phyloP scores from a whole-genome alignment of 2,797 vertebrate species.

The Enteromius anoplus region DNA sequence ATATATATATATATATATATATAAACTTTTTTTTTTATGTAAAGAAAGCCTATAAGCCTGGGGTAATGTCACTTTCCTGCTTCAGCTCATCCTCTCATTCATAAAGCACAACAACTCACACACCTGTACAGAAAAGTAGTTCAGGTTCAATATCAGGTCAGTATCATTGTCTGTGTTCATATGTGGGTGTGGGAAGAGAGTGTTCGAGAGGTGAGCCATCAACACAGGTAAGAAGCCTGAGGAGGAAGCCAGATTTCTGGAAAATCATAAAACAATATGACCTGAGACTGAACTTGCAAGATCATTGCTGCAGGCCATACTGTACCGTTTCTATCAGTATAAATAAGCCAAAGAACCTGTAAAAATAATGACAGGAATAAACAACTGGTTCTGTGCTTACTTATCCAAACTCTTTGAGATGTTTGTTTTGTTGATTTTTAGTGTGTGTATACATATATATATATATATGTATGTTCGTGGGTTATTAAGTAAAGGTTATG shows the following conservation, averaged over 20 bases:
- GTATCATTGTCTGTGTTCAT: slow-evolving; percentile 1
- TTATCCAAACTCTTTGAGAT: neutral
- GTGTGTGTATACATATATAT: too few species aligned
- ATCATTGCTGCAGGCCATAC: slow-evolving; percentile 23
- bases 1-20: too few species aligned
- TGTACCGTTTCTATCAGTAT: slow-evolving; percentile 7
- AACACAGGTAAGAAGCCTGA: slow-evolving; percentile 49
- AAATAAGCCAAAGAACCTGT: neutral
- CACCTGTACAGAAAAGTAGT: slow-evolving; percentile 24
- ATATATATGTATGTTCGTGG: too few species aligned
- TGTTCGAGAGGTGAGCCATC: slow-evolving; percentile 41
- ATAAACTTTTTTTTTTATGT: neutral
- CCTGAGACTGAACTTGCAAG: slow-evolving; percentile 51
- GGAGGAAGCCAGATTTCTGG: slow-evolving; percentile 47
- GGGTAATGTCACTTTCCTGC: neutral
- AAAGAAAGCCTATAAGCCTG: neutral
- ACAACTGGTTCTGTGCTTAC: neutral
- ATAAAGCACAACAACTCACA: slow-evolving; percentile 20
- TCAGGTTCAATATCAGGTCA: slow-evolving; percentile 27
- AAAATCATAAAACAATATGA: slow-evolving; percentile 52
- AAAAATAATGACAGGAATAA: neutral
- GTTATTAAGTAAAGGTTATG: too few species aligned
- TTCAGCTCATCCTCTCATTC: neutral
- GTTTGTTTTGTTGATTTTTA: too few species aligned
- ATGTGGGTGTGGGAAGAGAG: slow-evolving; percentile 43